phyloP scores from a whole-genome alignment of 1,140 invertebrate genomes.

The Musca vetustissima region DNA sequence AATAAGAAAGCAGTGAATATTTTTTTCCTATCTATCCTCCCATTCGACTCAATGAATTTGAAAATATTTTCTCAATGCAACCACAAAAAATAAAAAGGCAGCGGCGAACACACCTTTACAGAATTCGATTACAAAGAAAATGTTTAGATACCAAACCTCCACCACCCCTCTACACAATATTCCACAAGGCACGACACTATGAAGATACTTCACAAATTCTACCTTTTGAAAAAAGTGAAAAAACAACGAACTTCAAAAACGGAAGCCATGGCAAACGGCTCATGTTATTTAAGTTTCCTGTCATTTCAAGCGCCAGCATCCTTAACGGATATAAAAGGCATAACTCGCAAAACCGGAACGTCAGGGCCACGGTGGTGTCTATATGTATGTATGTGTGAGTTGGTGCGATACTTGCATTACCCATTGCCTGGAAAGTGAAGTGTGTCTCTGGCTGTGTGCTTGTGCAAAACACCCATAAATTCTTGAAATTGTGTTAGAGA shows the following conservation, averaged over 20 bases:
- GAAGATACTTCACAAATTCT: too few species aligned
- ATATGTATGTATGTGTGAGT: too few species aligned
- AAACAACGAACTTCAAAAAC: too few species aligned
- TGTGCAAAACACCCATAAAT: conserved; percentile 11
- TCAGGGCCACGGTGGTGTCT: too few species aligned
- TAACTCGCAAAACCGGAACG: too few species aligned
- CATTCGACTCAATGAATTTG: not conserved
- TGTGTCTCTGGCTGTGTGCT: not conserved
- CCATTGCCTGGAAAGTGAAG: too few species aligned
- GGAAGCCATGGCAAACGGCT: not conserved
- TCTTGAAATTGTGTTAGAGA: conserved; percentile 19
- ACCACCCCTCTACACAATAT: not conserved
- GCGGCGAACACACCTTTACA: not conserved
- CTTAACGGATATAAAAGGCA: conserved; percentile 24
- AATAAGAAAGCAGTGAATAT: not conserved
- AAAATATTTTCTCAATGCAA: conserved; percentile 14
- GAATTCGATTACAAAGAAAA: conserved; percentile 17
- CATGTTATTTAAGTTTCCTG: conserved; percentile 27
- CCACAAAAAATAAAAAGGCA: not conserved
- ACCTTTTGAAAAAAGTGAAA: too few species aligned
- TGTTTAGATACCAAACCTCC: not conserved
- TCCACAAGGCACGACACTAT: not conserved
- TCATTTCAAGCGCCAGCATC: conserved; percentile 28
- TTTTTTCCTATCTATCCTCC: too few species aligned
- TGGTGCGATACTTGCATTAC: too few species aligned